These are phyloP conservation scores for Aplysina aerophoba DNA, from an alignment of 37 sponge, comb jelly and placozoan genomes.

Conservation along the genomic window DNA sequence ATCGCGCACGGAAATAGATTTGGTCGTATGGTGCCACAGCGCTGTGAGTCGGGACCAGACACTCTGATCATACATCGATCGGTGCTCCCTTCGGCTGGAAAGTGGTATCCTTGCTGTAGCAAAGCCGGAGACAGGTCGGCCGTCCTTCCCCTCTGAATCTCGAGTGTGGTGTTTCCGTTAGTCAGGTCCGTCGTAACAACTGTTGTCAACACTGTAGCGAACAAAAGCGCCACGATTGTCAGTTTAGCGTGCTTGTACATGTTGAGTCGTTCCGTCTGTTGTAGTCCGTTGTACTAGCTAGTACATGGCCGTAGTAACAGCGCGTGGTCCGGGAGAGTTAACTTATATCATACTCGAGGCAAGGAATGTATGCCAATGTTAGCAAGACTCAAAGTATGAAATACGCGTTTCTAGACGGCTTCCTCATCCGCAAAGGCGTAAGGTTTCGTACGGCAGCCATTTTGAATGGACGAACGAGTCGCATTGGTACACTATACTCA, in stretches of 20 bases:
- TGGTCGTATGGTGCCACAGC: slow-evolving; percentile 2
- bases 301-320: no score
- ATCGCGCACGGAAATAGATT: background rate
- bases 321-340: no score
- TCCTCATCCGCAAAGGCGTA: no score
- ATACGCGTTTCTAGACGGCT: no score
- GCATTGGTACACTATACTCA: no score
- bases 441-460: no score
- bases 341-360: no score
- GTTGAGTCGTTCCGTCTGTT: no score
- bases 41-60: background rate
- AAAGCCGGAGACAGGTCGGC: background rate
- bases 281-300: no score
- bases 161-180: background rate
- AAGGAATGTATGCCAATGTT: no score
- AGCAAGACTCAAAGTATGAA: no score
- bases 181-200: slow-evolving; percentile 25
- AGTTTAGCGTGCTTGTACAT: background rate
- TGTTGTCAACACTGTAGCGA: background rate
- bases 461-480: no score
- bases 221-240: background rate
- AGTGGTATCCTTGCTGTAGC: background rate
- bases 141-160: background rate
- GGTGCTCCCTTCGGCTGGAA: background rate
- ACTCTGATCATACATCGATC: background rate